phyloP scores from a whole-genome alignment of 2,888 invertebrate genomes.

The Drosophila gaucha region DNA sequence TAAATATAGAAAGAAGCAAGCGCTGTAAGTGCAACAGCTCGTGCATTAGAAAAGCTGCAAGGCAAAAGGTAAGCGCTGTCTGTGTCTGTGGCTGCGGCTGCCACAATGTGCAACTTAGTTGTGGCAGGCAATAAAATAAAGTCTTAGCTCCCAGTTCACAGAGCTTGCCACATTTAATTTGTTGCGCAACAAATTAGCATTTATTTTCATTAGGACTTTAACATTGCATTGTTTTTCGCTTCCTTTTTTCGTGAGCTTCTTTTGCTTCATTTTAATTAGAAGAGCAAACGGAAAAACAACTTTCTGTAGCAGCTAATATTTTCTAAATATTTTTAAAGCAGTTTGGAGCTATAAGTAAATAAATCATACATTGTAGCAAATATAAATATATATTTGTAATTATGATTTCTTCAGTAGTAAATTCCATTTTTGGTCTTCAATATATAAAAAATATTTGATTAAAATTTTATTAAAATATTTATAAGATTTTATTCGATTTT shows the following conservation, averaged over 20 bases:
- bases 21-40: conserved; percentile 56
- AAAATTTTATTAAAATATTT: too few relatives aligned
- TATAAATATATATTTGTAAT: too few relatives aligned
- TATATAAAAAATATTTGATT: too few relatives aligned
- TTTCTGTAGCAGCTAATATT: background rate
- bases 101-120: conserved; percentile 60
- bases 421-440: too few relatives aligned
- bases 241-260: conserved; percentile 25
- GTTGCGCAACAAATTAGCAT: conserved; percentile 84
- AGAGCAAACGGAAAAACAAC: conserved; percentile 4
- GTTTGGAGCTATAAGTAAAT: too few relatives aligned
- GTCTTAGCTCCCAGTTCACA: conserved; percentile 63
- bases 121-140: conserved; percentile 76
- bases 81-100: background rate
- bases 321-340: background rate
- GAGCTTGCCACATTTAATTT: conserved; percentile 79
- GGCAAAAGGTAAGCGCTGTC: conserved; percentile 1
- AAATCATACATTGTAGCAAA: too few relatives aligned
- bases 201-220: conserved; percentile 79
- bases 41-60: conserved; percentile 51
- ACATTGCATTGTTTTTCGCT: conserved; percentile 33
- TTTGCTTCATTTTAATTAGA: conserved; percentile 67
- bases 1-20: conserved; percentile 63
- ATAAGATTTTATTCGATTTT: too few relatives aligned
- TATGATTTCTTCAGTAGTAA: too few relatives aligned